Evolutionary conservation across 2,888 invertebrate species (phyloP), one percentile per base, ranked within the genome.

Genomic region (Zaprionus bogoriensis): DNA sequence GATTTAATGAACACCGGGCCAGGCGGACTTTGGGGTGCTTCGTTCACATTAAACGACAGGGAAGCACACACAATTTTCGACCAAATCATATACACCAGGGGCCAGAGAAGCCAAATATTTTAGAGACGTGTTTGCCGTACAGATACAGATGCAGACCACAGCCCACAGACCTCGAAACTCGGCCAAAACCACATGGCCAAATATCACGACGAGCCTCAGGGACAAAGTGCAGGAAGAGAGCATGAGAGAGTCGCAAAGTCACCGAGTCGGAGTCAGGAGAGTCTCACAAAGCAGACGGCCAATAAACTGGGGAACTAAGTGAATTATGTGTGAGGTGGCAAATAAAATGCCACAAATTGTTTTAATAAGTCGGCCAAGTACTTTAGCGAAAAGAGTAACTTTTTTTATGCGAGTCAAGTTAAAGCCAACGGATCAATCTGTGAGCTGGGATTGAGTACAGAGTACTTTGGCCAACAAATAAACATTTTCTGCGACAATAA

Each of bases 331-430:
- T 48, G 39, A 59, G 63, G 63, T 63, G 62, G 46, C 45, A 52
- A 82, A 63, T 69, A 78, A 78, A 67, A 55, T 42, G 64, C 44
- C 61, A 51, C 64, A 76, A 83, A 83, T 77, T 73, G 79, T 67
- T 68, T 55, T 60, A 70, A 61, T 53, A 64, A 51, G 59, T 51
- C 62, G 44, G 28, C 4, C 4, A n/a, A 3, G 9, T 7, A 22
- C 20, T 23, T 23, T 9, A 23, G 0, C 46, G 27, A 22, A 66
- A 45, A 48, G 45, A 20, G 61, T 48, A 57, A 42, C 23, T 20
- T 42, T 52, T 54, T 55, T 48, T 41, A 30, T 46, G 32, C 3
- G 17, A 38, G 20, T 12, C 9, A 25, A 36, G 14, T 23, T 42
- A 23, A 42, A 47, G 51, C 12, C 28, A 45, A 42, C 10, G 9